phyloP scores from a whole-genome alignment of 2,888 invertebrate species.

The Orthonevra nobilis region DNA sequence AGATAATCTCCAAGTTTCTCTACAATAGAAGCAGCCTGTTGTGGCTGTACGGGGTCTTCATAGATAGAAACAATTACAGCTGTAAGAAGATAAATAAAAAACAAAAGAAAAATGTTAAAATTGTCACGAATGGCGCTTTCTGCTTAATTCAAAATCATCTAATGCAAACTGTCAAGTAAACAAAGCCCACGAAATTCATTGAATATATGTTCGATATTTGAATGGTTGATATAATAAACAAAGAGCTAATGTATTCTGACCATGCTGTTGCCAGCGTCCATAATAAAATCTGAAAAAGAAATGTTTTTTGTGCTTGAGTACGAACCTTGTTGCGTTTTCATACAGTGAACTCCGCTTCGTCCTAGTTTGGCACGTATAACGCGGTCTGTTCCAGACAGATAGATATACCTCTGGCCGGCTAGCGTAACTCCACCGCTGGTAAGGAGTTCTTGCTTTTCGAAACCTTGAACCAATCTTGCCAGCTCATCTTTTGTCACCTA shows the following conservation, averaged over 20 bases:
- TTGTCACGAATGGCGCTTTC: conserved; percentile 39
- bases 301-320: conserved; percentile 12
- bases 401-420: conserved; percentile 95
- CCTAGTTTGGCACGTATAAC: conserved; percentile 96
- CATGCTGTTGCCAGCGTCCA: too few relatives aligned
- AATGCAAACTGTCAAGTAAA: conserved; percentile 12
- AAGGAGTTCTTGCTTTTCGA: conserved; percentile 93
- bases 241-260: too few relatives aligned
- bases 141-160: too few relatives aligned
- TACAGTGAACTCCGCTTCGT: conserved; percentile 96
- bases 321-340: conserved; percentile 96
- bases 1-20: conserved; percentile 98
- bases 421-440: conserved; percentile 95
- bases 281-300: too few relatives aligned
- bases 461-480: conserved; percentile 92
- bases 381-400: conserved; percentile 95
- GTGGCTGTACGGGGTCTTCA: conserved; percentile 97
- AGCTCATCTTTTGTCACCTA: conserved; percentile 96
- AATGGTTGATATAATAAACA: too few relatives aligned
- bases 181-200: conserved; percentile 31
- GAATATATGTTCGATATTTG: too few relatives aligned
- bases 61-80: conserved; percentile 96
- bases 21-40: conserved; percentile 97
- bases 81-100: conserved; percentile 81
- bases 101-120: conserved; percentile 40